phyloP scores from a whole-genome alignment of 2,888 invertebrate species.

The Linnaemya tessellans region DNA sequence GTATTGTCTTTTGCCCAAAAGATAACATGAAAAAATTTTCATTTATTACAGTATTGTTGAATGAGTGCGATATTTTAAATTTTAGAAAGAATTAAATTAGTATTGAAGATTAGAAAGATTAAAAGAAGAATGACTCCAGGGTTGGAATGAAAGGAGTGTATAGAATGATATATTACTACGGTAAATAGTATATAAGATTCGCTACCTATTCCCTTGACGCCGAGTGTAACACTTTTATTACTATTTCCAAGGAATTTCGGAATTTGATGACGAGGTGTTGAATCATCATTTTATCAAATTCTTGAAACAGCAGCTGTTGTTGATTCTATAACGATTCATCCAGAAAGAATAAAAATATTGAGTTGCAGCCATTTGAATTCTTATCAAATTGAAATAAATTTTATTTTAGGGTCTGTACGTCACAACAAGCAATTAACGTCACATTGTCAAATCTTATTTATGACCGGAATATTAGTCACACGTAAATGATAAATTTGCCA shows the following conservation, averaged over 20 bases:
- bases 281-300: conserved; percentile 33
- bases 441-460: conserved; percentile 35
- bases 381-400: neutral
- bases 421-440: conserved; percentile 50
- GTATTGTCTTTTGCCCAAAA: too few relatives aligned
- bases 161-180: too few relatives aligned
- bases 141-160: too few relatives aligned
- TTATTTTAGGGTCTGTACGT: conserved; percentile 19
- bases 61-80: too few relatives aligned
- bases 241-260: conserved; percentile 30
- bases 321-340: neutral
- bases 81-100: too few relatives aligned
- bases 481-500: neutral
- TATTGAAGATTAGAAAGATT: too few relatives aligned
- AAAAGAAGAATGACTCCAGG: too few relatives aligned
- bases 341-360: neutral
- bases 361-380: neutral
- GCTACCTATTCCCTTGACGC: neutral
- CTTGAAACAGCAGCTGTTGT: conserved; percentile 26
- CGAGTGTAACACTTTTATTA: conserved; percentile 11
- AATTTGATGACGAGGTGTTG: conserved; percentile 16
- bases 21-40: too few relatives aligned
- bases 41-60: too few relatives aligned
- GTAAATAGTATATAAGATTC: too few relatives aligned
- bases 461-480: neutral